Evolutionary conservation across 2,113 vertebrate genomes (phyloP).

Genomic region (Eulemur macaco): DNA sequence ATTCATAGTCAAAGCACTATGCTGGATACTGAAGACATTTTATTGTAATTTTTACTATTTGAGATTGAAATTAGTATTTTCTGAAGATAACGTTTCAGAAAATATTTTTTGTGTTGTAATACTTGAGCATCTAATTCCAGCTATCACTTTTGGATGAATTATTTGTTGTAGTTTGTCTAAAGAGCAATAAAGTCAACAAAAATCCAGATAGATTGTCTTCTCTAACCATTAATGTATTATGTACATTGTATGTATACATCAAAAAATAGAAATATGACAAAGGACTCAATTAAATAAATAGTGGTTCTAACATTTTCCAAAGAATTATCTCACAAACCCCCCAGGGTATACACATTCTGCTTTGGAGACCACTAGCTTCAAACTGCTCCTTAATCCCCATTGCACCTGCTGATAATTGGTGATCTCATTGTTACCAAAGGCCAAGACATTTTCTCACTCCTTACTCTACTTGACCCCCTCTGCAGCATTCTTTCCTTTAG

Average conservation of each 20-base stretch:
- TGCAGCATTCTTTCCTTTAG: not conserved
- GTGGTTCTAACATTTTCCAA: not conserved
- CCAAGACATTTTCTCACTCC: not conserved
- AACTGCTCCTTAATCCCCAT: not conserved
- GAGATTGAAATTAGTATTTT: not conserved
- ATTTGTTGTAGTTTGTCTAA: not conserved
- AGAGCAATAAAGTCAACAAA: not conserved
- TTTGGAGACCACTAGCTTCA: not conserved
- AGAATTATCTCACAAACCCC: not conserved
- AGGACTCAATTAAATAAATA: not conserved
- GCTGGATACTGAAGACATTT: not conserved
- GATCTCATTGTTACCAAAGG: not conserved
- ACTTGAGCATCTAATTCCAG: not conserved
- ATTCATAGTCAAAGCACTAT: not conserved
- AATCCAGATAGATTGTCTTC: not conserved
- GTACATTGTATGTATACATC: not conserved
- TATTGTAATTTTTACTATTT: not conserved
- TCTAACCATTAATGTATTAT: not conserved
- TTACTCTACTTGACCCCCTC: not conserved
- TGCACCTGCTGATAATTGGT: not conserved
- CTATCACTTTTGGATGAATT: not conserved
- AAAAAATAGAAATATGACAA: not conserved
- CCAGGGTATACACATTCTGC: not conserved
- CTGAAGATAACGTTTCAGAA: not conserved
- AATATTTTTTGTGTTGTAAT: not conserved